phyloP scores from a whole-genome alignment of 2,888 invertebrate genomes.

The Harpalus rubripes region DNA sequence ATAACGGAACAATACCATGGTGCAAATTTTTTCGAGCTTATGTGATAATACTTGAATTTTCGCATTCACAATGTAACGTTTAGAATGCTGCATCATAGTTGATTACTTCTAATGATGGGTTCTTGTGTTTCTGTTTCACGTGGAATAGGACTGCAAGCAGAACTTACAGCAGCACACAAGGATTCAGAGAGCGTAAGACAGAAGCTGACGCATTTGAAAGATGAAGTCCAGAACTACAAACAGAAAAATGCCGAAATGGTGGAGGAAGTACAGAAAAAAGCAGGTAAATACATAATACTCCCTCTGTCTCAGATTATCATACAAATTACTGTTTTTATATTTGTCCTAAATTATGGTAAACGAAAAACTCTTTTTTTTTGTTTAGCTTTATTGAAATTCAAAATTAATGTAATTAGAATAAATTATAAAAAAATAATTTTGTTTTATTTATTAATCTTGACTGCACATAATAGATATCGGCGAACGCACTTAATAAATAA shows the following conservation, averaged over 20 bases:
- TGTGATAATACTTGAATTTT: slow-evolving; percentile 17
- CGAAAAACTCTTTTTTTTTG: too few species aligned
- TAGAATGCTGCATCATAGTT: not conserved
- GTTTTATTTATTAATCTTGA: too few species aligned
- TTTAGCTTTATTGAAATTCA: too few species aligned
- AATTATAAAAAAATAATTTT: too few species aligned
- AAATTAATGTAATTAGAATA: too few species aligned
- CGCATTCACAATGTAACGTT: slow-evolving; percentile 10
- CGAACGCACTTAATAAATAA: too few species aligned
- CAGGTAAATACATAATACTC: slow-evolving; percentile 76
- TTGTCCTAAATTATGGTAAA: not conserved
- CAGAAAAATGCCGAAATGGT: slow-evolving; percentile 81
- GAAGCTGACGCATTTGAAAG: slow-evolving; percentile 81
- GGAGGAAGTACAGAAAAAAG: slow-evolving; percentile 80
- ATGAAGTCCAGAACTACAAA: slow-evolving; percentile 81
- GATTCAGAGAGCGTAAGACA: slow-evolving; percentile 83
- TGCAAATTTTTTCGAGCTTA: slow-evolving; percentile 35
- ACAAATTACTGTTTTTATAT: too few species aligned
- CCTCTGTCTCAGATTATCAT: not conserved
- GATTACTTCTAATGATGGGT: slow-evolving; percentile 67
- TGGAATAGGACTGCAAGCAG: slow-evolving; percentile 82
- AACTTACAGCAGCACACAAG: slow-evolving; percentile 83
- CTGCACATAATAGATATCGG: too few species aligned
- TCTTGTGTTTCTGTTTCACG: slow-evolving; percentile 68
- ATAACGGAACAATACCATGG: slow-evolving; percentile 14